Evolutionary conservation across 2,888 invertebrate genomes (phyloP).

Genomic region (Diadromus collaris): DNA sequence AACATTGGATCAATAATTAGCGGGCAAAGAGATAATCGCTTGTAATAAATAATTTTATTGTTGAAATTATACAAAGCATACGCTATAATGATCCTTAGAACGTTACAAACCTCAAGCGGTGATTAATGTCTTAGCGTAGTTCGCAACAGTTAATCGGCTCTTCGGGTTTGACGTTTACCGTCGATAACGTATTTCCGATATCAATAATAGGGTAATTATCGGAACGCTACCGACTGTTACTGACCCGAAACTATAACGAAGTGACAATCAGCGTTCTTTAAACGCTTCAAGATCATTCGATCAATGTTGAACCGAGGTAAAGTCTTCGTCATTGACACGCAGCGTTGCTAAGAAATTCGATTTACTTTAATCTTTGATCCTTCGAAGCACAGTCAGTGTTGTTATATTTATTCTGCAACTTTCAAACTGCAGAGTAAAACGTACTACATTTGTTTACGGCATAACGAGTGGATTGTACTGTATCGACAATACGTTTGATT

Average conservation of each 20-base stretch:
- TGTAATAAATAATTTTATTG: constrained; percentile 79
- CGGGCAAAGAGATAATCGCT: constrained; percentile 55
- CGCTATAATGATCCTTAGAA: constrained; percentile 74
- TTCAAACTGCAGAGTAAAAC: neutral
- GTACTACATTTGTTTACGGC: too few species aligned
- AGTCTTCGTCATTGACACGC: neutral
- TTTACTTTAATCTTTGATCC: neutral
- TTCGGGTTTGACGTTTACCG: constrained; percentile 23
- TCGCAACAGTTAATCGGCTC: constrained; percentile 50
- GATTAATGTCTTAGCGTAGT: constrained; percentile 72
- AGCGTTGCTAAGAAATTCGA: neutral
- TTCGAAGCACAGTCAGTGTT: neutral
- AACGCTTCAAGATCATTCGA: constrained; percentile 20
- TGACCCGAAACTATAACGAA: constrained; percentile 38
- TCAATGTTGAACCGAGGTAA: constrained; percentile 11
- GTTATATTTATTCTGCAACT: too few species aligned
- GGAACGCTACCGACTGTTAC: constrained; percentile 39
- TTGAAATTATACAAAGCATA: constrained; percentile 78
- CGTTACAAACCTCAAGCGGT: constrained; percentile 77
- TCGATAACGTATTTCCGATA: constrained; percentile 30
- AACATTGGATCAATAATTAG: constrained; percentile 24
- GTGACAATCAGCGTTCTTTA: constrained; percentile 6
- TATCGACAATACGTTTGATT: too few species aligned
- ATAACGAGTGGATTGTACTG: too few species aligned
- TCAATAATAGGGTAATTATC: constrained; percentile 26